phyloP scores from a whole-genome alignment of 2,888 invertebrate species.

The Pollenia labialis region DNA sequence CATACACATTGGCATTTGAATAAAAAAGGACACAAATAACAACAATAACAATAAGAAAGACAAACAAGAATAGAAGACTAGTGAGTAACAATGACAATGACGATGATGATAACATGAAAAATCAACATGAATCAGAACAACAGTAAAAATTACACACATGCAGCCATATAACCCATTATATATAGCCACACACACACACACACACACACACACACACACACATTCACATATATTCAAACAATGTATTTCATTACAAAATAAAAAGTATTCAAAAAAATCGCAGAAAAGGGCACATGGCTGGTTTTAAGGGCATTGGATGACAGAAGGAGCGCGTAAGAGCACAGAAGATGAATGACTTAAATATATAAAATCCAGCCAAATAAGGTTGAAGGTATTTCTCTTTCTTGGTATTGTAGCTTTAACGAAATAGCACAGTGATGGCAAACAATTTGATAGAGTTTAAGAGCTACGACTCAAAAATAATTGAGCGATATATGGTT shows the following conservation, averaged over 20 bases:
- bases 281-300: conserved; percentile 24
- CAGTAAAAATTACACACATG: conserved; percentile 30
- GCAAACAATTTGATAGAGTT: no score
- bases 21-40: conserved; percentile 50
- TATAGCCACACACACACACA: conserved; percentile 20
- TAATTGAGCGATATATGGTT: no score
- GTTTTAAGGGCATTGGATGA: neutral
- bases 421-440: no score
- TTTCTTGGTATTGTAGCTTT: no score
- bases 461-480: no score
- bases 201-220: conserved; percentile 30
- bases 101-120: conserved; percentile 70
- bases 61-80: neutral
- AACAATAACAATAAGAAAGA: conserved; percentile 33
- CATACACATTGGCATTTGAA: conserved; percentile 9
- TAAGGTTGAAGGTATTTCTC: conserved; percentile 42
- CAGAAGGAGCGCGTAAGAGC: neutral
- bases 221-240: conserved; percentile 44
- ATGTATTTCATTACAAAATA: conserved; percentile 63
- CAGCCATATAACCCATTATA: no score
- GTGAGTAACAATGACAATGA: conserved; percentile 48
- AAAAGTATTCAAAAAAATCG: conserved; percentile 22
- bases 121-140: conserved; percentile 64
- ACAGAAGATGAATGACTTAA: conserved; percentile 7
- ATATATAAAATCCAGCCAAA: conserved; percentile 44